These are phyloP conservation scores for Bombus polaris DNA, from an alignment of 1,140 invertebrate species.

Conservation along the genomic window DNA sequence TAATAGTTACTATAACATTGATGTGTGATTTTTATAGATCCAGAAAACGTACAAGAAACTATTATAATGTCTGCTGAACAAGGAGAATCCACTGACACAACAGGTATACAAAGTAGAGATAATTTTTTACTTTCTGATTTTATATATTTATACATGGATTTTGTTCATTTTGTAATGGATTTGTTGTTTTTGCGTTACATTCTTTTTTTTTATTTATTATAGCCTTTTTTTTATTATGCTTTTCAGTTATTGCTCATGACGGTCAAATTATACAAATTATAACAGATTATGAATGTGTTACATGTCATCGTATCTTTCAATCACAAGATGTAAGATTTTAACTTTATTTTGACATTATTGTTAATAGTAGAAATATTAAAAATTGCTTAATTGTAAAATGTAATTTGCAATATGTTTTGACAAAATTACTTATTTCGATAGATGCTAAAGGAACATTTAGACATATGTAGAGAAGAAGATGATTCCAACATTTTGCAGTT, in stretches of 20 bases:
- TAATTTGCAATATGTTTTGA: conserved; percentile 2
- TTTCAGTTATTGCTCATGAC: conserved; percentile 72
- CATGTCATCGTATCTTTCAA: conserved; percentile 78
- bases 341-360: conserved; percentile 9
- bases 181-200: neutral
- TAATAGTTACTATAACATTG: conserved; percentile 1
- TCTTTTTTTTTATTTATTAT: conserved; percentile 10
- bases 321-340: conserved; percentile 73
- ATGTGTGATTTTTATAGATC: conserved; percentile 39
- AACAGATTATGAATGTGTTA: conserved; percentile 79
- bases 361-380: conserved; percentile 9
- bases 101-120: conserved; percentile 17
- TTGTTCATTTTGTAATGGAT: neutral
- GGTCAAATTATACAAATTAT: conserved; percentile 75
- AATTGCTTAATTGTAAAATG: neutral
- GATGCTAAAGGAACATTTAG: conserved; percentile 78
- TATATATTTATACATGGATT: conserved; percentile 11
- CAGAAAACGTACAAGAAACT: conserved; percentile 19
- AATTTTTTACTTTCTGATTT: neutral
- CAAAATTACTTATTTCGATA: conserved; percentile 43
- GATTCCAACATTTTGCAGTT: conserved; percentile 76
- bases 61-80: conserved; percentile 38
- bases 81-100: conserved; percentile 11
- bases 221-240: conserved; percentile 17
- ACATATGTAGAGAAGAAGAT: conserved; percentile 80